Base-by-base conservation (phyloP, 2,113 vertebrate genomes). In the Channa argus region DNA sequence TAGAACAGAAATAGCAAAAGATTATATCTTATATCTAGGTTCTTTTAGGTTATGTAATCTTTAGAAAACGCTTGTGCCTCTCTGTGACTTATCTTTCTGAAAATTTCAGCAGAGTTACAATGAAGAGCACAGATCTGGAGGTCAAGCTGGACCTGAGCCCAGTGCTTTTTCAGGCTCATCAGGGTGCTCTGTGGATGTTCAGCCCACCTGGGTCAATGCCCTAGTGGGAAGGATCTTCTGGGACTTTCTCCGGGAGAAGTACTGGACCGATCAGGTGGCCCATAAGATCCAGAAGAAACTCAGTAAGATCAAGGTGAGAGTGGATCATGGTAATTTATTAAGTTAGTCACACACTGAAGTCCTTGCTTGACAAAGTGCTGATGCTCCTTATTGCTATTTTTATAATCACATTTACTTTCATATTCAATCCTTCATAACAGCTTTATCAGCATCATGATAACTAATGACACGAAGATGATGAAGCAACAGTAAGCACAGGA, bases 211-310 rank as follows among this genome's bases (percentile, higher is more conserved):
- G 95, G 88, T 95, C 78, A 96, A 96, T 0, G 95, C 94, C 0
- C 77, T 96, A 68, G 90, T 96, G 73, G 96, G 95, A 0, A 89
- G 95, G 44, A 88, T 96, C 85, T 96, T 96, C 89, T 97, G 95
- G 96, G 95, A 96, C 86, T 95, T 96, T 84, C 94, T 97, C 2
- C 75, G 85, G 24, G 95, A 96, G 73, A 95, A 64, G 15, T 96
- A 96, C 92, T 97, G 96, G 96, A 93, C 92, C 0, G 93, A 96
- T 84, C 94, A 93, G 67, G 95, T 97, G 81, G 94, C 94, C 33
- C 89, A 83, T 86, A 96, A 96, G 90, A 94, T 97, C 83, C 96
- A 97, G 89, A 96, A 96, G 91, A 97, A 97, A 79, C 54, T 96
- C 58, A 93, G 92, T 80, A 95, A 96, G 88, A 96, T 97, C 74